A percentile compares a stretch with the other conserved stretches of the same genome.
These are phyloP conservation scores for Dolichomitus sp. DNA, from an alignment of 2,888 invertebrate species.

Conservation along the genomic window DNA sequence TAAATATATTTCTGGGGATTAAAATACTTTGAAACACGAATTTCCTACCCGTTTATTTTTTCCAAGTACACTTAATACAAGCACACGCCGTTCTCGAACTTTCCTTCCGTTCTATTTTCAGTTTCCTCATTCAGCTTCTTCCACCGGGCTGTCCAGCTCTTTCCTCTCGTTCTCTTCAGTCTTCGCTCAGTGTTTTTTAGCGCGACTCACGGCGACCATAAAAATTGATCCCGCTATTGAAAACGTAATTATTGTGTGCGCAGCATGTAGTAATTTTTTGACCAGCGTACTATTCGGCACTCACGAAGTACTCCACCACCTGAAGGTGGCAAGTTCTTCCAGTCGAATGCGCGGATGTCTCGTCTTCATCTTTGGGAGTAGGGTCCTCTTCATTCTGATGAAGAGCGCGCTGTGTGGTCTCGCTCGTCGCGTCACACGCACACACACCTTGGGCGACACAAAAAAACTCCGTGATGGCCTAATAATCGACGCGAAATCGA, in stretches of 20 bases:
- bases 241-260: constrained; percentile 1
- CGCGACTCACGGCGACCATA: constrained; percentile 11
- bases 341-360: constrained; percentile 75
- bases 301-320: constrained; percentile 81
- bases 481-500: constrained; percentile 62
- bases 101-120: constrained; percentile 12
- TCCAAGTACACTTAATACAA: not conserved
- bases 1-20: constrained; percentile 2
- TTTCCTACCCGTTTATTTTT: not conserved
- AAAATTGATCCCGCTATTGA: constrained; percentile 37
- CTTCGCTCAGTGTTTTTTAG: constrained; percentile 35
- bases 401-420: constrained; percentile 53
- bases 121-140: constrained; percentile 7
- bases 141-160: not conserved
- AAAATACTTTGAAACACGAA: constrained; percentile 19
- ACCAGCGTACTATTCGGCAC: constrained; percentile 27
- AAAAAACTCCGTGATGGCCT: constrained; percentile 34
- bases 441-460: constrained; percentile 54
- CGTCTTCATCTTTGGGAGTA: constrained; percentile 75
- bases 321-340: constrained; percentile 75
- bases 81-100: not conserved
- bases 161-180: constrained; percentile 22
- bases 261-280: not conserved
- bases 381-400: constrained; percentile 77
- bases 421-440: constrained; percentile 47